Evolutionary conservation across 2,113 vertebrate species (phyloP).

Genomic region (Donacobius atricapilla): DNA sequence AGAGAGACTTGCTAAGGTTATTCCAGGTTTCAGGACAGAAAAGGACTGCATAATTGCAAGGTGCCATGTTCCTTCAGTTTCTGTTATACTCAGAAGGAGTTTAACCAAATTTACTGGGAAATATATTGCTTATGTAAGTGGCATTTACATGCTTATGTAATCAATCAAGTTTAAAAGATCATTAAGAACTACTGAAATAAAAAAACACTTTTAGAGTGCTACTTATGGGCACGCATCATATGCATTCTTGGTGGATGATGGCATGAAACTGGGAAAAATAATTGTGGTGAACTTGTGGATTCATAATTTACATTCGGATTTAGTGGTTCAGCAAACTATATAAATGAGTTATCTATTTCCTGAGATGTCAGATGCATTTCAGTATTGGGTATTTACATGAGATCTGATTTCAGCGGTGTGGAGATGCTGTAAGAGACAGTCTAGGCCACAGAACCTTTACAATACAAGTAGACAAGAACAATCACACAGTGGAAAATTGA

Average conservation of each 20-base stretch:
- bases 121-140: not conserved
- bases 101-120: not conserved
- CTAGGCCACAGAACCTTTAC: not conserved
- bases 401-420: not conserved
- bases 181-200: not conserved
- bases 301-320: not conserved
- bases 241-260: not conserved
- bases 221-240: not conserved
- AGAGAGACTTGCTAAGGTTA: not conserved
- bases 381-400: not conserved
- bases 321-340: not conserved
- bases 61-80: not conserved
- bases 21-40: not conserved
- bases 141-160: not conserved
- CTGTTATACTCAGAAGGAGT: not conserved
- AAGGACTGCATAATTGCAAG: not conserved
- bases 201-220: not conserved
- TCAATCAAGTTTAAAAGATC: not conserved
- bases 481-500: not conserved
- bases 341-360: not conserved
- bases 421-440: not conserved
- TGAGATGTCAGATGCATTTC: not conserved
- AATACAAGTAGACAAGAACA: not conserved
- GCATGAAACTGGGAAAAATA: not conserved
- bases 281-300: not conserved